Evolutionary conservation across 2,888 invertebrate genomes (phyloP).

Genomic region (Cenopis cana): DNA sequence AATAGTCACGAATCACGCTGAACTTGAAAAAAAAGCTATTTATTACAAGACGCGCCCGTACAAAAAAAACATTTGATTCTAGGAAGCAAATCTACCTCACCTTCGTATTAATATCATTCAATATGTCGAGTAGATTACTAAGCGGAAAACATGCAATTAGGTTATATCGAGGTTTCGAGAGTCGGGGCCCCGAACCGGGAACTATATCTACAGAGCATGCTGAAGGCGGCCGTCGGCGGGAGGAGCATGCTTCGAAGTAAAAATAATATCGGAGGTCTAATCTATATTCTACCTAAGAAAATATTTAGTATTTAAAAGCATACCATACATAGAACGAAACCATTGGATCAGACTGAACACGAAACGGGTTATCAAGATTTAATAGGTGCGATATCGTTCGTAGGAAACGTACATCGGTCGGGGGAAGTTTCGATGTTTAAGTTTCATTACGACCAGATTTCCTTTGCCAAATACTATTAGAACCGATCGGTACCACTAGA

Average conservation of each 20-base stretch:
- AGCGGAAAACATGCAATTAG: constrained; percentile 78
- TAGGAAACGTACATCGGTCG: constrained; percentile 18
- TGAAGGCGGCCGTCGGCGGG: constrained; percentile 61
- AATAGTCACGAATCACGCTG: constrained; percentile 25
- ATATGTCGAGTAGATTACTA: constrained; percentile 53
- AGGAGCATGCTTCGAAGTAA: constrained; percentile 72
- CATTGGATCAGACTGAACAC: constrained; percentile 65
- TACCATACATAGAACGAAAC: constrained; percentile 57
- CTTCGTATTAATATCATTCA: constrained; percentile 25
- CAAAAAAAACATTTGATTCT: constrained; percentile 21
- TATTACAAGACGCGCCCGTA: constrained; percentile 23
- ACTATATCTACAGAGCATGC: constrained; percentile 76
- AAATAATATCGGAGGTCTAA: constrained; percentile 62
- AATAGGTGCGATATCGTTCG: neutral
- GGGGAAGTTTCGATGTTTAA: constrained; percentile 16
- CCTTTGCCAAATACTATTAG: too few species aligned
- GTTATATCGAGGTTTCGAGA: constrained; percentile 57
- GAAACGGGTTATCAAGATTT: constrained; percentile 25
- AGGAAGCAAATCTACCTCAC: constrained; percentile 38
- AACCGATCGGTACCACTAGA: too few species aligned
- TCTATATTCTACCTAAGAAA: constrained; percentile 67
- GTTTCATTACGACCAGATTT: too few species aligned
- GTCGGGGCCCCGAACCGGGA: constrained; percentile 55
- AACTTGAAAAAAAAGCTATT: constrained; percentile 7
- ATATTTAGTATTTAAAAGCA: constrained; percentile 69